Base-by-base conservation (phyloP, 2,888 invertebrate genomes). In the Candidula unifasciata region DNA sequence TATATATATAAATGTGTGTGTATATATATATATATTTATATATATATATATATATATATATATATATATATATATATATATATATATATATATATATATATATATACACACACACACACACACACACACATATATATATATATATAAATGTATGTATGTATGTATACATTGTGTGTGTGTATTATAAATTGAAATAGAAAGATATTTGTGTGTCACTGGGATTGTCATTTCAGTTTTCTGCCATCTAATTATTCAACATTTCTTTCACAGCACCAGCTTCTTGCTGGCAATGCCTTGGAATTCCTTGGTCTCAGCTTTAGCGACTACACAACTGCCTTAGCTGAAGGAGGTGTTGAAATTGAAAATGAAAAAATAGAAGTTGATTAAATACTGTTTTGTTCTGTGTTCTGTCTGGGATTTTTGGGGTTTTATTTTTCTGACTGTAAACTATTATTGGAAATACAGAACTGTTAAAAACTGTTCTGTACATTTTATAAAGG, bases 281-380 rank as follows among this genome's bases (percentile, higher is more conserved):
- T 94, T n/a, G 91, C 89, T 27, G 89, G 89, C 71, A 94, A 94
- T 90, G 94, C 93, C 6, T 88, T 93, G 71, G 90, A 93, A 44
- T 94, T 94, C 85, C 91, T 94, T 3, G 92, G 92, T 13, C 86
- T 94, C 30, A 91, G 93, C 82, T 69, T 54, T 1, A 44, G 24
- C 21, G 57, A 27, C 6, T 57, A 77, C 33, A 64, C 13, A 33
- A 21, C 57, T 6, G 33, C 57, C 24, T 33, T 35, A 35, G 60
- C 57, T 24, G 77, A 77, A n/a, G 57, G 44, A 2, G 60, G 33
- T 24, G 37, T 57, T 57, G 16, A 44, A n/a, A 27, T 52, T 73
- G 6, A 5, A n/a, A 73, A 44, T 44, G 18, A 73, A 37, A 27
- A 69, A 24, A 27, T 13, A 44, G 24, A 57, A 33, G 60, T 30